A percentile compares a stretch with the other conserved stretches of the same genome.
phyloP scores from a whole-genome alignment of 2,888 invertebrate genomes.

The Drosophila algonquin region DNA sequence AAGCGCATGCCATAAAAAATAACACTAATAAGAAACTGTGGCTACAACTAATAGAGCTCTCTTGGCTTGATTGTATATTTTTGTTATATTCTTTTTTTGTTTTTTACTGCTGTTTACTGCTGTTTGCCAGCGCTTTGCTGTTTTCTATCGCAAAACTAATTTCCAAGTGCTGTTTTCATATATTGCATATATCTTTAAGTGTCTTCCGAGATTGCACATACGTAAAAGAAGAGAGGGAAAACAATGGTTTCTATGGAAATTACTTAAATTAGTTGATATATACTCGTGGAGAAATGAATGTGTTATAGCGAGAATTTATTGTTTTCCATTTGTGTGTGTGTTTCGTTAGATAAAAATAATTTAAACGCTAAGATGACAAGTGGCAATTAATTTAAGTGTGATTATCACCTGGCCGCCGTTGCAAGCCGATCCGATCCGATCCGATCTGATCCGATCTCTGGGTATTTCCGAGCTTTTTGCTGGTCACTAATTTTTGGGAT shows the following conservation, averaged over 20 bases:
- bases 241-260: constrained; percentile 37
- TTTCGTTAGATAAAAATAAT: constrained; percentile 72
- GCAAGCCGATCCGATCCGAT: constrained; percentile 42
- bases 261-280: constrained; percentile 55
- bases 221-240: constrained; percentile 18
- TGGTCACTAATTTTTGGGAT: constrained; percentile 74
- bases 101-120: constrained; percentile 11
- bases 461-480: constrained; percentile 68
- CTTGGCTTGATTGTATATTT: constrained; percentile 44
- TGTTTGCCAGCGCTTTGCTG: constrained; percentile 23
- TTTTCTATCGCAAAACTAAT: constrained; percentile 66
- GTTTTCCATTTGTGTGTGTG: constrained; percentile 7
- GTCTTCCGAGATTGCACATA: constrained; percentile 66
- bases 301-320: constrained; percentile 22
- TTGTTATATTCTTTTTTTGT: background rate
- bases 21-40: constrained; percentile 40
- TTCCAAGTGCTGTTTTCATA: constrained; percentile 37
- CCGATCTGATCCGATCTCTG: constrained; percentile 40
- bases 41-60: constrained; percentile 73
- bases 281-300: constrained; percentile 25
- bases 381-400: constrained; percentile 79
- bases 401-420: constrained; percentile 75
- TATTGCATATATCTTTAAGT: constrained; percentile 23
- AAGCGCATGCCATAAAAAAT: constrained; percentile 33
- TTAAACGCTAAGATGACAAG: constrained; percentile 79